Evolutionary conservation across 2,797 vertebrate species (phyloP).

Genomic region (Gambusia yucatana): DNA sequence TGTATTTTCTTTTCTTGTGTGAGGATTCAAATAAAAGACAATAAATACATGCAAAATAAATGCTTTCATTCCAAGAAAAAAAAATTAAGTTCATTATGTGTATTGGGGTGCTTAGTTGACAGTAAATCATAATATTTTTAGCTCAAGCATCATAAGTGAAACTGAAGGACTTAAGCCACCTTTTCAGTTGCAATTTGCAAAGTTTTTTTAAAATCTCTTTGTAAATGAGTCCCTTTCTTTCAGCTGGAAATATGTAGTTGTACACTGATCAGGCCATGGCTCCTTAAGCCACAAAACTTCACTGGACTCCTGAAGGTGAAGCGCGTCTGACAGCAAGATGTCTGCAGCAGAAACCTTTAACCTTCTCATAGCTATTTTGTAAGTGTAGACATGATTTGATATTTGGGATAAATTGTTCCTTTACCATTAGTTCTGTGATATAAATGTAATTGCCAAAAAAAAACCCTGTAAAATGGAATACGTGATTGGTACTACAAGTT

Average conservation of each 20-base stretch:
- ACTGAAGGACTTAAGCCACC: not conserved
- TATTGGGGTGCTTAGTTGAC: not conserved
- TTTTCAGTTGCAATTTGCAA: not conserved
- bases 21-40: not conserved
- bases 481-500: not conserved
- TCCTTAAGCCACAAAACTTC: not conserved
- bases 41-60: not conserved
- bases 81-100: not conserved
- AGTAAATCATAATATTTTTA: not conserved
- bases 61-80: not conserved
- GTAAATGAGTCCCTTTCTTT: not conserved
- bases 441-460: not conserved
- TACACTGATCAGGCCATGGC: not conserved
- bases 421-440: not conserved
- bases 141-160: not conserved
- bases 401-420: not conserved
- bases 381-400: not conserved
- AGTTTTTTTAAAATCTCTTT: not conserved
- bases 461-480: not conserved
- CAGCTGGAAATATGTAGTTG: not conserved
- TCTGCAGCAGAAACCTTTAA: not conserved
- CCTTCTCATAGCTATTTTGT: not conserved
- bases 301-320: not conserved
- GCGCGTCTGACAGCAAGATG: not conserved
- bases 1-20: conserved; percentile 1